Evolutionary conservation across 1,140 invertebrate genomes (phyloP).

Genomic region (Drosophila erecta): DNA sequence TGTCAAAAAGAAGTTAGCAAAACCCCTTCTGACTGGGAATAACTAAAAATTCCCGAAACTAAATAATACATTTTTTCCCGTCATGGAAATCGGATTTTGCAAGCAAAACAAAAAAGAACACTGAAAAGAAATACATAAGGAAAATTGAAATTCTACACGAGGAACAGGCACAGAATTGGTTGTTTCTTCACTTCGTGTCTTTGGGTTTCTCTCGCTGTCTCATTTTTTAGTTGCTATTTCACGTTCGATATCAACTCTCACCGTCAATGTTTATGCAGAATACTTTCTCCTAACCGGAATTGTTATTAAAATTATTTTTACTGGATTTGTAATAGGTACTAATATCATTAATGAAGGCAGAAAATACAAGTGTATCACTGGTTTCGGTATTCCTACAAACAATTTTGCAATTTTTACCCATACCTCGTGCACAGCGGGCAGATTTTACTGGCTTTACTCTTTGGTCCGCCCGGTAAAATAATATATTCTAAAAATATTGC

Average conservation of each 20-base stretch:
- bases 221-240: neutral
- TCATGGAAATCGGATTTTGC: constrained; percentile 22
- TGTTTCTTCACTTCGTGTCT: neutral
- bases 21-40: too few relatives aligned
- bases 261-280: neutral
- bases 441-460: constrained; percentile 22
- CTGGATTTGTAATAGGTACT: neutral
- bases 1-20: too few relatives aligned
- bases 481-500: constrained; percentile 53
- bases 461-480: constrained; percentile 36
- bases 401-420: constrained; percentile 24
- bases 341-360: neutral
- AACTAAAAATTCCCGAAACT: too few relatives aligned
- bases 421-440: constrained; percentile 55
- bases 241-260: constrained; percentile 12
- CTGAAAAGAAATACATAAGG: neutral
- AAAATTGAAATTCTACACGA: constrained; percentile 34
- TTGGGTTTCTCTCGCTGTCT: too few relatives aligned
- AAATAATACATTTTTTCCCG: neutral
- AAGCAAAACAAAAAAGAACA: constrained; percentile 9
- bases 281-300: too few relatives aligned
- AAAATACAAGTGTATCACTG: neutral
- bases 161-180: neutral
- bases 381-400: neutral
- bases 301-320: too few relatives aligned